Conservation (phyloP, 2,113 vertebrate genomes). For the Myiozetetes cayanensis region DNA sequence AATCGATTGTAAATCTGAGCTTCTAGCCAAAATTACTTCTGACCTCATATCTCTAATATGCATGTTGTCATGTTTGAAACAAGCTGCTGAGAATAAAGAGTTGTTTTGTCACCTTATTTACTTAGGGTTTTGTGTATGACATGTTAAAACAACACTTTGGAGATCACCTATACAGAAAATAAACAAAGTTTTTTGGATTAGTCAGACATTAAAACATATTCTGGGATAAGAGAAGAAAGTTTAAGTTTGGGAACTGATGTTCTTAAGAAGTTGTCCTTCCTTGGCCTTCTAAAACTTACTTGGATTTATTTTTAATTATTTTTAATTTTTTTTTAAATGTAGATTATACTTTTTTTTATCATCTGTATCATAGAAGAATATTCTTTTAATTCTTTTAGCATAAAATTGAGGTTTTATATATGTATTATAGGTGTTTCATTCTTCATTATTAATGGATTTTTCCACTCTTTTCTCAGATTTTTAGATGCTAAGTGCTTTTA, state of each 20-base stretch:
- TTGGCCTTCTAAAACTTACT: neutral
- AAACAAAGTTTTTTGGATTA: neutral
- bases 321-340: neutral
- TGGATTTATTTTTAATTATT: neutral
- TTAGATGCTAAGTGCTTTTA: neutral
- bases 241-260: neutral
- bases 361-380: neutral
- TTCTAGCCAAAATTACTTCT: neutral
- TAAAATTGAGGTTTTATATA: neutral
- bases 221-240: neutral
- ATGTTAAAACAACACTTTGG: neutral
- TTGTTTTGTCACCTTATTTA: neutral
- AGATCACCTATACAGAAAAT: neutral
- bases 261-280: neutral
- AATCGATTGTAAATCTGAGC: neutral
- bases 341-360: neutral
- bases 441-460: neutral
- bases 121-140: neutral
- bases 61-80: neutral
- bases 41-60: neutral
- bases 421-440: neutral
- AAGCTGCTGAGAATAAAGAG: neutral
- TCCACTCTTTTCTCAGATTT: neutral
- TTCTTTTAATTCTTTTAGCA: neutral
- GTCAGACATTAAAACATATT: neutral